Conservation (phyloP, 2,888 invertebrate genomes). For the Nomada fabriciana region DNA sequence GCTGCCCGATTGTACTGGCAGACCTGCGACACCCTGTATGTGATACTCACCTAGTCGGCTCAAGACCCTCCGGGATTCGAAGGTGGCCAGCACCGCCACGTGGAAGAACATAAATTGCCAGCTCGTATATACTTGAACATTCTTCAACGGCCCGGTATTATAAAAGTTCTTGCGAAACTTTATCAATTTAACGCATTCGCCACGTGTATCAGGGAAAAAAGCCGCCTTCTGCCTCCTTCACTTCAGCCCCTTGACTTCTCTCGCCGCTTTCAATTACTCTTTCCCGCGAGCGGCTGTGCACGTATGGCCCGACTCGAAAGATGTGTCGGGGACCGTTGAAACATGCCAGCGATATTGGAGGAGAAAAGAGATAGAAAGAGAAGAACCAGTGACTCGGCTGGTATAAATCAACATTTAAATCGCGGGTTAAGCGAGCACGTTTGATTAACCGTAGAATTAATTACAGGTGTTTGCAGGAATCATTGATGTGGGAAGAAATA, state of each 20-base stretch:
- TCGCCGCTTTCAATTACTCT: conserved; percentile 44
- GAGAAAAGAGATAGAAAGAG: too few species aligned
- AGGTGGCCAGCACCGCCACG: conserved; percentile 32
- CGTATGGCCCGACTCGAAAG: neutral
- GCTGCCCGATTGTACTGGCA: too few species aligned
- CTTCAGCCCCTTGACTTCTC: conserved; percentile 15
- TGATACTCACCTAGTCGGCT: too few species aligned
- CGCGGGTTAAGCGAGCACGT: too few species aligned
- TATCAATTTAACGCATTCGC: conserved; percentile 84
- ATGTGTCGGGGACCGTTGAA: conserved; percentile 1
- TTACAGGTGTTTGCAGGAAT: too few species aligned
- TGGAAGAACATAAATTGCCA: conserved; percentile 80
- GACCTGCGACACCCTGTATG: too few species aligned
- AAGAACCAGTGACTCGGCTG: too few species aligned
- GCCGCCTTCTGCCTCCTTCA: neutral
- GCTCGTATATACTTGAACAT: conserved; percentile 80
- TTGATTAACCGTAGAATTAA: too few species aligned
- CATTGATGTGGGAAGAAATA: too few species aligned
- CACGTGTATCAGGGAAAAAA: conserved; percentile 69
- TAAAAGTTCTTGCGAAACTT: conserved; percentile 83
- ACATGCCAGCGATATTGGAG: neutral
- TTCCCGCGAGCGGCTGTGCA: conserved; percentile 9
- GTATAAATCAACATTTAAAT: too few species aligned
- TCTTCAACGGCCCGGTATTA: conserved; percentile 81
- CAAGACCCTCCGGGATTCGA: neutral